phyloP scores from a whole-genome alignment of 2,113 vertebrate species.

The Turdus rufiventris region DNA sequence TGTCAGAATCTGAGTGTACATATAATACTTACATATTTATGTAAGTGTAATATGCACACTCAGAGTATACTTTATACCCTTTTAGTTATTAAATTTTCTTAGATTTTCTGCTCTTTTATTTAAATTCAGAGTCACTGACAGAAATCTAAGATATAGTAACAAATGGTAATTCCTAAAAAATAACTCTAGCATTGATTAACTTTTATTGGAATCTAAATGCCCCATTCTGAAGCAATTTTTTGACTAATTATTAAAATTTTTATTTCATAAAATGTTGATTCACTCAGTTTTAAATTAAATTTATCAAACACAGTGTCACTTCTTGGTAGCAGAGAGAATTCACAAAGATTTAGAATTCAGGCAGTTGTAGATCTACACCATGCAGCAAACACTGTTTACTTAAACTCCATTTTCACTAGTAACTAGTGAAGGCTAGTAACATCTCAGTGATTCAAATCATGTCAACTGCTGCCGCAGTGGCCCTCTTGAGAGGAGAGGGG shows the following conservation, averaged over 20 bases:
- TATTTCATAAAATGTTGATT: neutral
- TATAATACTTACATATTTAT: neutral
- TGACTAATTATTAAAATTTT: rapidly evolving
- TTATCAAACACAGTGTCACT: neutral
- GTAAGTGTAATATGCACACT: no score
- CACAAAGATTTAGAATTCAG: neutral
- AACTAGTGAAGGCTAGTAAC: neutral
- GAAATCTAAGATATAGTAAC: neutral
- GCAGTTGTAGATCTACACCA: neutral
- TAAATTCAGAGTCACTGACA: neutral
- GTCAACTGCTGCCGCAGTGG: neutral
- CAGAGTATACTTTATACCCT: neutral
- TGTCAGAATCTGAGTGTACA: neutral
- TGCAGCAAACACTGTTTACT: neutral
- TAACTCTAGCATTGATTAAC: neutral
- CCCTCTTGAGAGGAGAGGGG: constrained; percentile 30
- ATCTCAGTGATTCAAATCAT: constrained; percentile 37
- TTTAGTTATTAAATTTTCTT: neutral
- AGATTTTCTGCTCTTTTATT: neutral
- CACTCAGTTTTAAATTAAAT: neutral
- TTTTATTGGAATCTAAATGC: neutral
- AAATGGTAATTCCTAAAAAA: neutral
- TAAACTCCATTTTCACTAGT: neutral
- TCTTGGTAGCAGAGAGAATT: neutral
- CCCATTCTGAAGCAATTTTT: neutral